Percentiles rank a stretch among this genome's conserved stretches.
Conservation (phyloP, 2,113 vertebrate species). For the Otocyon megalotis region DNA sequence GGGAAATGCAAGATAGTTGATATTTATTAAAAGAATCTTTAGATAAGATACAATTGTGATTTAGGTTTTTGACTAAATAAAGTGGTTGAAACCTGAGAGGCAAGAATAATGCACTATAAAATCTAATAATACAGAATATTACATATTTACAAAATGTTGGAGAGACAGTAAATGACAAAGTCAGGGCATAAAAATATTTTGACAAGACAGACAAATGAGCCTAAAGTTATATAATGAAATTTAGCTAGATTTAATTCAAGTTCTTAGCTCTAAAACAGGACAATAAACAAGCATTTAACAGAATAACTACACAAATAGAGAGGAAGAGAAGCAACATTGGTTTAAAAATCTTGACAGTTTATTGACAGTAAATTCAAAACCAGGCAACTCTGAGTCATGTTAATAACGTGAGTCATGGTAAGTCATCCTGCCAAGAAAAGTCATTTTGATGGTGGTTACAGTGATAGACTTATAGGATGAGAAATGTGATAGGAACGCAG, state of each 20-base stretch:
- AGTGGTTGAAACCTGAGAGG: neutral
- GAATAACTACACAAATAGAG: neutral
- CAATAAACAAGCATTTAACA: neutral
- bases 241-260: neutral
- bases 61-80: neutral
- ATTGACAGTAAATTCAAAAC: neutral
- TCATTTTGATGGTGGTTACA: neutral
- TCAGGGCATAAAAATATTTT: neutral
- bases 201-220: neutral
- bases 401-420: neutral
- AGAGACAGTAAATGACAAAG: neutral
- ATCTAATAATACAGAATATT: neutral
- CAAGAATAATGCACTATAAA: neutral
- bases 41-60: neutral
- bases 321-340: neutral
- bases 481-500: neutral
- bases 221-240: neutral
- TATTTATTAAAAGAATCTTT: neutral
- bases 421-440: neutral
- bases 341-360: neutral
- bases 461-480: neutral
- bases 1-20: neutral
- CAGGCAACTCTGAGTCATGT: neutral
- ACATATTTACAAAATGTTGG: neutral
- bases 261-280: neutral